phyloP scores from a whole-genome alignment of 2,888 invertebrate genomes.

The Mystacides longicornis region DNA sequence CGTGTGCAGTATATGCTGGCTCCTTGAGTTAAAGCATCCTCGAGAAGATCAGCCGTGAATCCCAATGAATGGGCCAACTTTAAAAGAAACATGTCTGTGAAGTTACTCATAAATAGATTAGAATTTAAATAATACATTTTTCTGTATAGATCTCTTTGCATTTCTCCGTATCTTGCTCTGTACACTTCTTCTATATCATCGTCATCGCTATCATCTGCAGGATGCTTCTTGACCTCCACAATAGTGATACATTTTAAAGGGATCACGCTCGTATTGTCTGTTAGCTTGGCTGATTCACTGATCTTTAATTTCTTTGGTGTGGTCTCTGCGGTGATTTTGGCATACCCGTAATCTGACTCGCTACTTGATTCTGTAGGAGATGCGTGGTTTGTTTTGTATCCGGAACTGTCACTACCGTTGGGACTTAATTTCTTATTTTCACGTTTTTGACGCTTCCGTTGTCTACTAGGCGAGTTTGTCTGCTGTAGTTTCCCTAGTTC shows the following conservation, averaged over 20 bases:
- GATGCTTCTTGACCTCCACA: constrained; percentile 37
- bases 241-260: constrained; percentile 48
- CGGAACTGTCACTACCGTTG: constrained; percentile 37
- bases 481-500: constrained; percentile 10
- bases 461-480: constrained; percentile 3
- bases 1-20: constrained; percentile 58
- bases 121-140: constrained; percentile 55
- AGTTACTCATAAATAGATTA: constrained; percentile 59
- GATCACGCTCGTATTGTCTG: constrained; percentile 42
- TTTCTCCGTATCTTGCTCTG: constrained; percentile 22
- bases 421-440: constrained; percentile 12
- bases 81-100: constrained; percentile 56
- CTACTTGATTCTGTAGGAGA: constrained; percentile 43
- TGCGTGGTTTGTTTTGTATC: constrained; percentile 47
- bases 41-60: constrained; percentile 47
- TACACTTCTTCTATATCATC: constrained; percentile 32
- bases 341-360: constrained; percentile 56
- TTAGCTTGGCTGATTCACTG: constrained; percentile 36
- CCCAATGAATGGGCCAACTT: constrained; percentile 52
- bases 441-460: constrained; percentile 17
- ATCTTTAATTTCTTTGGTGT: constrained; percentile 51
- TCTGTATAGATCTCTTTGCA: constrained; percentile 38
- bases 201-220: constrained; percentile 36
- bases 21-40: constrained; percentile 53
- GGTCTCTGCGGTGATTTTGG: constrained; percentile 52